Evolutionary conservation across 2,888 invertebrate genomes (phyloP), one percentile per base, ranked within the genome.

Genomic region (Microplitis manilae): DNA sequence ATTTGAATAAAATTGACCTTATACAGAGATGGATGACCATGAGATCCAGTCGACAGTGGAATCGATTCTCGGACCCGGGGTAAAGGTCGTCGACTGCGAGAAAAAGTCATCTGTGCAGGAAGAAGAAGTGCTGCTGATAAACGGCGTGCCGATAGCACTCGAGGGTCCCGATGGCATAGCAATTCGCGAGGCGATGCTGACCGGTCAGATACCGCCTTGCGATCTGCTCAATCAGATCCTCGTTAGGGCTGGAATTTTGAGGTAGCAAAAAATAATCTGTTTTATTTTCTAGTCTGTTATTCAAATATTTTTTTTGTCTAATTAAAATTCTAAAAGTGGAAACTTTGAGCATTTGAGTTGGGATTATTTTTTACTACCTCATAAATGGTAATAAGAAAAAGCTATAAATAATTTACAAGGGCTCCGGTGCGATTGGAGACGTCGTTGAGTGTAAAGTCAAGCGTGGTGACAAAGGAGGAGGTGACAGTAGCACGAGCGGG

Each of bases 1-100:
- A 76, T 8, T 68, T 77, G 38, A 60, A 68, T 38, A 60, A 75
- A 30, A 39, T 75, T 60, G 74, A 75, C 75, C 60, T 72, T 83
- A 81, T 82, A 50, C 78, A 87, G 86, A 83, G 81, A 93, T 94
- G 93, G 94, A 94, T 90, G 94, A 94, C 88, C 91, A 92, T 84
- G 94, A 94, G 90, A 94, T 94, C 83, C 93, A 94, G 86, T 94
- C 94, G 85, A 94, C 94, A 79, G 94, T 94, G 79, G 94, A 94
- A 89, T 93, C 94, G 81, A 93, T 94, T 82, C 92, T 94, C 80
- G 94, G 94, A 78, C 94, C 94, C 82, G 94, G 94, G 79, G 93
- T 92, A 40, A 93, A 93, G 90, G 93, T 94, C 80, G 92, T 94
- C 77, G 94, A 94, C 88, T 94, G 94, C 87, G 94, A 94, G 87